Conservation (phyloP, 2,113 vertebrate species). For the Porphyrio hochstetteri region DNA sequence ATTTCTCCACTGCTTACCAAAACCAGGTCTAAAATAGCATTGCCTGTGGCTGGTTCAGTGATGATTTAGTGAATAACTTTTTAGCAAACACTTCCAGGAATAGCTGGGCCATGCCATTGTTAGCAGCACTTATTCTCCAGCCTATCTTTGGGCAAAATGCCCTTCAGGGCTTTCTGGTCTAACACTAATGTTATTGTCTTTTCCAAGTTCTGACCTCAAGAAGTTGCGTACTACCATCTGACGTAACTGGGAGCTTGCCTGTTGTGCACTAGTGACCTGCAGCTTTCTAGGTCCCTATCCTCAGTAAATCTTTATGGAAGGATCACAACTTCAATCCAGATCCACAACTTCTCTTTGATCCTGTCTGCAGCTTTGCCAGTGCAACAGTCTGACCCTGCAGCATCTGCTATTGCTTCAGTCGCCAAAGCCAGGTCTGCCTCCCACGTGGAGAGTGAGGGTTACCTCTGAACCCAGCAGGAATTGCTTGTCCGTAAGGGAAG, state of each 20-base stretch:
- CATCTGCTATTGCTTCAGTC: neutral
- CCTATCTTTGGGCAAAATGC: constrained; percentile 17
- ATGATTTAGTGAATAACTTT: constrained; percentile 20
- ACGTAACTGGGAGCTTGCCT: neutral
- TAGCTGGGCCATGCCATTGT: neutral
- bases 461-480: neutral
- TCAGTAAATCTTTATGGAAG: neutral
- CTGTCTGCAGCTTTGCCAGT: neutral
- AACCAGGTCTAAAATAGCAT: constrained; percentile 27
- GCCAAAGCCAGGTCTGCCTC: neutral
- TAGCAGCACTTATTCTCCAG: constrained; percentile 20
- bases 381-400: neutral
- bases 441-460: neutral
- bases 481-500: neutral
- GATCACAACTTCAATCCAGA: neutral
- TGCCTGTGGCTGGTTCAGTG: constrained; percentile 20
- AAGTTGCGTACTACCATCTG: neutral
- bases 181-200: neutral
- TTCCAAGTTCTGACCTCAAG: constrained; percentile 25
- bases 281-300: neutral
- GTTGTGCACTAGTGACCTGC: neutral
- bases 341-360: neutral
- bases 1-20: neutral
- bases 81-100: constrained; percentile 45
- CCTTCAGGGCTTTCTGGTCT: neutral